Evolutionary conservation across 2,888 invertebrate genomes (phyloP), one percentile per base, ranked within the genome.

Genomic region (Tetramorium bicarinatum): DNA sequence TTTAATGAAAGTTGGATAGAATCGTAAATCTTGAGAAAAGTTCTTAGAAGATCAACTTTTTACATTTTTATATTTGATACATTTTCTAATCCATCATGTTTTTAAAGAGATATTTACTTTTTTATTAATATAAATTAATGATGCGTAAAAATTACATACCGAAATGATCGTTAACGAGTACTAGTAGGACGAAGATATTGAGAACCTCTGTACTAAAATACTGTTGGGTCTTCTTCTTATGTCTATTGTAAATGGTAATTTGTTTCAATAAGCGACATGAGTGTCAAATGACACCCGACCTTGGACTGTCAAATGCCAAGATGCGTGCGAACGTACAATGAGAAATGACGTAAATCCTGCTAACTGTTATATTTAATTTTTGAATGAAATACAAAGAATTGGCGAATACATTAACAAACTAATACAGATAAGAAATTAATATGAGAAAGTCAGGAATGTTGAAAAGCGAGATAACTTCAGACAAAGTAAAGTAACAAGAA

Each of bases 211-310:
- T 52, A 1, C 21, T 38, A 18, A 80, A 47, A 15, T 38, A 72
- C 25, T 15, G 38, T 38, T 59, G 38, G 25, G 49, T 52, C 76
- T 64, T 66, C 47, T n/a, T 52, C 34, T 79, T 59, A 52, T 49
- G 18, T 59, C 74, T 47, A 44, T 59, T 71, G 47, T 71, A 59
- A 34, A 59, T 38, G 75, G 74, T 47, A 80, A 80, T 80, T 80
- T 80, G 79, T 80, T 80, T 80, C 79, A 80, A 80, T 76, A 25
- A 76, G 59, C 21, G 25, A 29, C 56, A 44, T 41, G 67, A 76
- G 7, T 25, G n/a, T 67, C 41, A 38, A 76, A 18, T 79, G 56
- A 56, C 21, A 61, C 13, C 15, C 74, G 75, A 25, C 74, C 79
- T 80, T 80, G 79, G 79, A 38, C 59, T 49, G 59, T 59, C 74